phyloP scores from a whole-genome alignment of 1,140 invertebrate genomes.

The Epicauta chinensis region DNA sequence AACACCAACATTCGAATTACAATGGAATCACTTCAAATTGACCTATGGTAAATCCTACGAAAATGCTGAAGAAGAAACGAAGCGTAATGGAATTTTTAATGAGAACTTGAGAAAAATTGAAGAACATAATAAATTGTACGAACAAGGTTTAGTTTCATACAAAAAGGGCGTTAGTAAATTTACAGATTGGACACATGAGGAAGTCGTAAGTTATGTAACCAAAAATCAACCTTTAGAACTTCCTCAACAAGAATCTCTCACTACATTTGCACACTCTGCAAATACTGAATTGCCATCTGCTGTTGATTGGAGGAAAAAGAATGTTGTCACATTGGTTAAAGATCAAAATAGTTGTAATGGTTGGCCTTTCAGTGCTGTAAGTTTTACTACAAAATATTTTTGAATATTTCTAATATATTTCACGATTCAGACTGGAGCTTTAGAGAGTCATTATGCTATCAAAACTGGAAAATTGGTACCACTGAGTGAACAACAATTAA shows the following conservation, averaged over 20 bases:
- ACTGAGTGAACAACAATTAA: conserved; percentile 91
- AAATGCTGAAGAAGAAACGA: conserved; percentile 22
- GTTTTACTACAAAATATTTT: conserved; percentile 34
- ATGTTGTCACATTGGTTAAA: conserved; percentile 74
- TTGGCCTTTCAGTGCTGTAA: conserved; percentile 81
- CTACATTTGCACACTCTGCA: too few species aligned
- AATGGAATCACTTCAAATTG: too few species aligned
- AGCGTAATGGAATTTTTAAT: conserved; percentile 47
- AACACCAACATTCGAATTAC: too few species aligned
- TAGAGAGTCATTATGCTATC: conserved; percentile 75
- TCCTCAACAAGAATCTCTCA: too few species aligned
- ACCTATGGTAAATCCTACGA: too few species aligned
- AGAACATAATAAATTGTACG: conserved; percentile 10
- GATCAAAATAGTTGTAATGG: conserved; percentile 89
- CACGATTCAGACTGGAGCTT: conserved; percentile 74
- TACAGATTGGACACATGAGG: conserved; percentile 4
- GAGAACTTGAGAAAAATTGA: conserved; percentile 4
- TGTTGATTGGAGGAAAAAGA: conserved; percentile 5
- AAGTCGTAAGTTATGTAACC: neutral
- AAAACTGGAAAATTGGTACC: conserved; percentile 68
- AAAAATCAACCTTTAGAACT: neutral
- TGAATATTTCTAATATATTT: conserved; percentile 38
- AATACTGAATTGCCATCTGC: neutral
- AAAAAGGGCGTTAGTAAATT: conserved; percentile 8
- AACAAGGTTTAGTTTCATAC: conserved; percentile 4